Evolutionary conservation across 2,888 invertebrate species (phyloP).

Genomic region (Steinernema carpocapsae): DNA sequence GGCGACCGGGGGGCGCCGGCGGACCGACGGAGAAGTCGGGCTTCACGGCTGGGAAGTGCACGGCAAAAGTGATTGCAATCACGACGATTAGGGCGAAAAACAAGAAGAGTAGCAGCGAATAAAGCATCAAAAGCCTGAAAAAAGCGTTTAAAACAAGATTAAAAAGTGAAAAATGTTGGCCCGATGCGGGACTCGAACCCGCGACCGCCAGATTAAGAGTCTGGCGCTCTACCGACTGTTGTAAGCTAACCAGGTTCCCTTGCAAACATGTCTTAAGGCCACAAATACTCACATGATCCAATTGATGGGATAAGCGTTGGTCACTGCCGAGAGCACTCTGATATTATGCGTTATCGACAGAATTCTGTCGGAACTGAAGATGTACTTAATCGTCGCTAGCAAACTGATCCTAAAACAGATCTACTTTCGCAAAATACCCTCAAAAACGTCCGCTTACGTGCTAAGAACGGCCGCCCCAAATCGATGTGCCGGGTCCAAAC

Average conservation of each 20-base stretch:
- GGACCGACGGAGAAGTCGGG: not conserved
- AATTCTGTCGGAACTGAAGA: conserved; percentile 45
- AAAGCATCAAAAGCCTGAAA: conserved; percentile 44
- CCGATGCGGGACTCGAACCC: too few relatives aligned
- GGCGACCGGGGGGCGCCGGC: not conserved
- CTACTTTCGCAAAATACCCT: not conserved
- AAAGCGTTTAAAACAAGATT: not conserved
- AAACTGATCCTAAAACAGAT: conserved; percentile 37
- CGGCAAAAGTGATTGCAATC: conserved; percentile 1
- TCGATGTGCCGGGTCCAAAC: conserved; percentile 37
- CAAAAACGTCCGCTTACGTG: conserved; percentile 38
- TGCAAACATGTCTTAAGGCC: too few relatives aligned
- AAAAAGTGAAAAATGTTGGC: too few relatives aligned
- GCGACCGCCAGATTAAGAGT: too few relatives aligned
- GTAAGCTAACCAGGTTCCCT: too few relatives aligned
- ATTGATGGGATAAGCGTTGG: conserved; percentile 37
- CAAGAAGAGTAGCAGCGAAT: conserved; percentile 42
- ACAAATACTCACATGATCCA: conserved; percentile 39
- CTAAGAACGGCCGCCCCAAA: conserved; percentile 43
- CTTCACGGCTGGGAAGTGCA: not conserved
- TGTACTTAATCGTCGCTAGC: conserved; percentile 38
- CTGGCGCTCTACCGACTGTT: not conserved
- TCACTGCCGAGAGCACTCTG: conserved; percentile 38
- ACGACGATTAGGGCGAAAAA: conserved; percentile 39
- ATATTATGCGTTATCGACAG: conserved; percentile 45